Conservation (phyloP, 2,113 vertebrate species). For the Thunnus thynnus region DNA sequence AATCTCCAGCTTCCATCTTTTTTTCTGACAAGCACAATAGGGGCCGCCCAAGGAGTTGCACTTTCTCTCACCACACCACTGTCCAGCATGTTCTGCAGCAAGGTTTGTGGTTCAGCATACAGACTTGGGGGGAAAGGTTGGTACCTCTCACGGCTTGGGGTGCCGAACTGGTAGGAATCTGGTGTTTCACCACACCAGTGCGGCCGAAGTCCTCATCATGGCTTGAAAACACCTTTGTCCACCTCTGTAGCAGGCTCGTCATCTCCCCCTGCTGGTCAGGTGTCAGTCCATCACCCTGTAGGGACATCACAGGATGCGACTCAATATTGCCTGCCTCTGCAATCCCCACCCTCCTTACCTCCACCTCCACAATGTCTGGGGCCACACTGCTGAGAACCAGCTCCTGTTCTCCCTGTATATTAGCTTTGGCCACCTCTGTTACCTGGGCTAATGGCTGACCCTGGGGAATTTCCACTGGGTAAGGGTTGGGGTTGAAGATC, state of each 20-base stretch:
- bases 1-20: neutral
- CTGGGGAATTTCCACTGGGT: slow-evolving; percentile 14
- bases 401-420: neutral
- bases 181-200: slow-evolving; percentile 11
- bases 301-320: neutral
- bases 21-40: slow-evolving; percentile 35
- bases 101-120: neutral
- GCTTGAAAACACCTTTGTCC: neutral
- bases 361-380: neutral
- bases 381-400: neutral
- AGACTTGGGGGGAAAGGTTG: slow-evolving; percentile 1
- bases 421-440: neutral
- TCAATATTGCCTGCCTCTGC: accelerated
- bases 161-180: slow-evolving; percentile 17
- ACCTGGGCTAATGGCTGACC: too few species aligned
- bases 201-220: slow-evolving; percentile 20
- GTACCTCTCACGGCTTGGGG: neutral
- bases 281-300: slow-evolving; percentile 13
- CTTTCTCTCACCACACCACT: slow-evolving; percentile 6
- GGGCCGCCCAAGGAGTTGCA: slow-evolving; percentile 25
- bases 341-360: neutral
- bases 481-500: slow-evolving; percentile 32
- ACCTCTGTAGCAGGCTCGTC: neutral
- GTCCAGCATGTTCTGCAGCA: slow-evolving; percentile 6
- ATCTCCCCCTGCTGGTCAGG: neutral